Conservation (phyloP, 2,888 invertebrate species). For the Caenorhabditis plicata region DNA sequence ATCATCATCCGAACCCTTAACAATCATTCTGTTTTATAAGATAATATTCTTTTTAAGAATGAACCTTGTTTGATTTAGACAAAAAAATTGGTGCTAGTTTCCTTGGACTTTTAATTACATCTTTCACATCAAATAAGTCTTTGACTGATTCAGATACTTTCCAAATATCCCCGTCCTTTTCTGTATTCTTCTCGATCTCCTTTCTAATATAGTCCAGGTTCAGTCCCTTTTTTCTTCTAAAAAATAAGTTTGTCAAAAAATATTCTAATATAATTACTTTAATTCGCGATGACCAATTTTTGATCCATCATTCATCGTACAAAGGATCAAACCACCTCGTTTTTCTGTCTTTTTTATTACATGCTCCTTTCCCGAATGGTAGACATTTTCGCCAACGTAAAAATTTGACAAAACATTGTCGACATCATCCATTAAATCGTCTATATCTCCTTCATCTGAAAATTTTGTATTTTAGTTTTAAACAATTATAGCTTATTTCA, state of each 20-base stretch:
- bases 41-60: too few relatives aligned
- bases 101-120: conserved; percentile 3
- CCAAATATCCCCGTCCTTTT: conserved; percentile 18
- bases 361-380: conserved; percentile 10
- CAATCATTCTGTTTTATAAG: too few relatives aligned
- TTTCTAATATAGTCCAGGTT: conserved; percentile 15
- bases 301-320: conserved; percentile 18
- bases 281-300: conserved; percentile 27
- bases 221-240: conserved; percentile 16
- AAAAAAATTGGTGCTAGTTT: conserved; percentile 27
- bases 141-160: conserved; percentile 11
- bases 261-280: conserved; percentile 2
- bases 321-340: conserved; percentile 14
- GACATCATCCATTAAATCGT: conserved; percentile 23
- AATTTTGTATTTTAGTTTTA: too few relatives aligned
- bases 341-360: conserved; percentile 12
- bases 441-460: conserved; percentile 27
- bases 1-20: background rate
- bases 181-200: conserved; percentile 10
- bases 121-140: conserved; percentile 1
- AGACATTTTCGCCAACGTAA: conserved; percentile 6
- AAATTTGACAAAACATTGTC: too few relatives aligned
- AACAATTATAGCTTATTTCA: too few relatives aligned
- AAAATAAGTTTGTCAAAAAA: background rate
- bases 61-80: too few relatives aligned